Evolutionary conservation across 1,140 invertebrate species (phyloP).

Genomic region (Rhizoglyphus robini): DNA sequence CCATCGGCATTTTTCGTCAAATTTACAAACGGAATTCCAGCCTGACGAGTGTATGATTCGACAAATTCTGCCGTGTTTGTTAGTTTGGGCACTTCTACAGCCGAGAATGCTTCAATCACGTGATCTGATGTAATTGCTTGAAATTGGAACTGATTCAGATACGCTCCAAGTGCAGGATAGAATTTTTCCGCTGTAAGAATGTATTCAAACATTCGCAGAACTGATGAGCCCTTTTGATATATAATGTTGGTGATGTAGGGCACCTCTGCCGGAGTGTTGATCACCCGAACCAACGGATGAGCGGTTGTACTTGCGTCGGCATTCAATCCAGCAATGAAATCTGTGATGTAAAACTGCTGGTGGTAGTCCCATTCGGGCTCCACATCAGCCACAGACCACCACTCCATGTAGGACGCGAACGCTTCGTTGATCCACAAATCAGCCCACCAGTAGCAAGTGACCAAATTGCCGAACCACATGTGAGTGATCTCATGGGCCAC

Average conservation of each 20-base stretch:
- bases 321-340: slow-evolving; percentile 43
- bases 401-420: slow-evolving; percentile 44
- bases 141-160: slow-evolving; percentile 82
- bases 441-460: slow-evolving; percentile 69
- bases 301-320: slow-evolving; percentile 65
- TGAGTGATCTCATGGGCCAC: slow-evolving; percentile 71
- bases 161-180: slow-evolving; percentile 82
- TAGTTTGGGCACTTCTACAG: too few relatives aligned
- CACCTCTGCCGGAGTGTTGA: slow-evolving; percentile 72
- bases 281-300: slow-evolving; percentile 66
- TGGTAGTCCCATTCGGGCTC: slow-evolving; percentile 62
- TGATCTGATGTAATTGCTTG: too few relatives aligned
- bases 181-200: slow-evolving; percentile 48
- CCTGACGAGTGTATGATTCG: slow-evolving; percentile 82
- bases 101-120: too few relatives aligned
- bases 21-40: slow-evolving; percentile 56
- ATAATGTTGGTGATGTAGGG: slow-evolving; percentile 78
- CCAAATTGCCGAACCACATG: slow-evolving; percentile 58
- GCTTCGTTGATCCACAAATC: slow-evolving; percentile 85
- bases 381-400: background rate
- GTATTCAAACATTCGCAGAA: background rate
- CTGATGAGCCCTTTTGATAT: slow-evolving; percentile 52
- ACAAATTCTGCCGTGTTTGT: slow-evolving; percentile 55
- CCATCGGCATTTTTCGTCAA: background rate
- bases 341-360: slow-evolving; percentile 17